phyloP scores from a whole-genome alignment of 2,888 invertebrate genomes.

The Troides helena region DNA sequence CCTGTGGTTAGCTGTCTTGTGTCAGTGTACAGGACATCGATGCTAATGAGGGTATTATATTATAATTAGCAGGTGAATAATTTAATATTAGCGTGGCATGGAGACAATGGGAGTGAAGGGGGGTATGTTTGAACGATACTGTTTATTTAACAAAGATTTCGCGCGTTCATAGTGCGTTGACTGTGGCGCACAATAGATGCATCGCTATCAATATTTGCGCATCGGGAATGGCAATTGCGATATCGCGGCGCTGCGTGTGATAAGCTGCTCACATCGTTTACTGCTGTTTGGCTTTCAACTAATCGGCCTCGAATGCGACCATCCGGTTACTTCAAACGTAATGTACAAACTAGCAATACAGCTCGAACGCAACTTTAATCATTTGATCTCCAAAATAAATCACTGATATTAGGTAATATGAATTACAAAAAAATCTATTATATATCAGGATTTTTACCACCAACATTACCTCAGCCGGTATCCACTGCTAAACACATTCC shows the following conservation, averaged over 20 bases:
- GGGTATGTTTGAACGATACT: not conserved
- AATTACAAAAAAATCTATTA: no score
- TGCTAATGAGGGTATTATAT: constrained; percentile 21
- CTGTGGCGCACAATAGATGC: constrained; percentile 49
- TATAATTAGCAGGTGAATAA: constrained; percentile 24
- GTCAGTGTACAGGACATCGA: not conserved
- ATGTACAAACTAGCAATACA: not conserved
- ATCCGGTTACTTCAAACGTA: not conserved
- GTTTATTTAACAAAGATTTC: constrained; percentile 28
- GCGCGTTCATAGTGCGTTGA: constrained; percentile 49
- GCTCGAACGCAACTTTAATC: not conserved
- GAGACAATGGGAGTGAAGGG: constrained; percentile 16
- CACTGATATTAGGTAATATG: no score
- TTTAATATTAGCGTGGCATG: constrained; percentile 15
- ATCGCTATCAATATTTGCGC: constrained; percentile 45
- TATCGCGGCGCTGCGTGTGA: constrained; percentile 31
- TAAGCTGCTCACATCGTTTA: constrained; percentile 26
- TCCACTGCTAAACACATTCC: no score
- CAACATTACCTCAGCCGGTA: no score
- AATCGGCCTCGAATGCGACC: constrained; percentile 15
- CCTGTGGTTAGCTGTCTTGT: no score
- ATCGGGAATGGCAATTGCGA: constrained; percentile 42
- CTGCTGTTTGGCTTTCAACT: constrained; percentile 30
- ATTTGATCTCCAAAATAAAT: no score
- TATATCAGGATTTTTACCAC: no score